Base-by-base conservation (phyloP, 2,113 vertebrate species). In the Rhinoderma darwinii region DNA sequence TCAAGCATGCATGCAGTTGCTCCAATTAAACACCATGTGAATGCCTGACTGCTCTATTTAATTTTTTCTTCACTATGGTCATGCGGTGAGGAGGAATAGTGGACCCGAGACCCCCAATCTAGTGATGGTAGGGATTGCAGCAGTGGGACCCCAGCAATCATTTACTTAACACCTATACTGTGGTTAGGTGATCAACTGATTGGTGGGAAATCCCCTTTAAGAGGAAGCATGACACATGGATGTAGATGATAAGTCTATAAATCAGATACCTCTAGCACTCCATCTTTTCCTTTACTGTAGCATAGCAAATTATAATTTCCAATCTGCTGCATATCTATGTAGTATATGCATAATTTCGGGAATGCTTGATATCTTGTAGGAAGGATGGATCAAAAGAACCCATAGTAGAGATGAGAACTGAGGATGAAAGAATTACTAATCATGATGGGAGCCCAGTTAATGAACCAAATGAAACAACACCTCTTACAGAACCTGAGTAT, bases 391-490 rank as follows among this genome's bases (percentile, higher is more conserved):
- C 96, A 89, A 97, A 97, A 94, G 95, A 97, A 32, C 96, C 96
- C 7, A 97, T 97, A 90, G 95, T 96, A 88, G 95, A 96, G 93
- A 95, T 96, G 96, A 93, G 96, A 94, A 95, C 94, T 89, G 96
- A 96, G 83, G 96, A 97, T 92, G 96, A 97, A 93, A 95, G 96
- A 92, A 95, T 96, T 89, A 94, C 95, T 89, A 96, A 90, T 85
- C 94, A 95, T 81, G 96, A 96, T 2, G 94, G 96, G 73, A 96
- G 96, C 77, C 95, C 95, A 88, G 94, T 96, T 89, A 95, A 96
- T 92, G 97, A 96, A 88, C 95, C 96, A 91, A 98, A 97, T 93
- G 97, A 96, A 93, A 97, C 97, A 82, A 97, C 96, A 88, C 96
- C 96, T 35, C 93, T 97, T 74, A 96, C 96, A 92, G 96, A 97